phyloP scores from a whole-genome alignment of 2,888 invertebrate species.

The Cephus rjabovi region DNA sequence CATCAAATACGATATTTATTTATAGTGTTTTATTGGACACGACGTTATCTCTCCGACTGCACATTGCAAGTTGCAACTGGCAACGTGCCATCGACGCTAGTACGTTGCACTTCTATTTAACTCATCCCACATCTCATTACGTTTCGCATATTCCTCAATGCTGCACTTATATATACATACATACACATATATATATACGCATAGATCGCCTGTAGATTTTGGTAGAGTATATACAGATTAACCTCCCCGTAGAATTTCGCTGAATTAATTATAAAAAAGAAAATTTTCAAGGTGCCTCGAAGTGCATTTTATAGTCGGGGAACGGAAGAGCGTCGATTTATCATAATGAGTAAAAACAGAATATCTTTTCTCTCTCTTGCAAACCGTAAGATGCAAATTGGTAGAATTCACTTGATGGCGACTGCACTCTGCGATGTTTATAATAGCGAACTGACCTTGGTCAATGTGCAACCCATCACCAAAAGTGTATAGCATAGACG shows the following conservation, averaged over 20 bases:
- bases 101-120: slow-evolving; percentile 34
- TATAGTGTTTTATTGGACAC: slow-evolving; percentile 47
- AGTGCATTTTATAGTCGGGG: background rate
- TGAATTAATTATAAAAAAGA: background rate
- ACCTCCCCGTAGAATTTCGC: no score
- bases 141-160: background rate
- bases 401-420: background rate
- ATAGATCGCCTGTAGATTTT: background rate
- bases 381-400: background rate
- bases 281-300: background rate
- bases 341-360: background rate
- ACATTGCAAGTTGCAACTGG: slow-evolving; percentile 2
- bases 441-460: background rate
- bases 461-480: background rate
- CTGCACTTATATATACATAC: background rate
- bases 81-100: slow-evolving; percentile 25
- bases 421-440: background rate
- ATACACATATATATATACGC: no score
- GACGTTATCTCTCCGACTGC: slow-evolving; percentile 34
- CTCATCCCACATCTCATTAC: background rate
- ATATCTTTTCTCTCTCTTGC: background rate
- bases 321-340: background rate
- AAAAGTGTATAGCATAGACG: background rate
- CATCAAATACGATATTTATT: slow-evolving; percentile 47
- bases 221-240: background rate